Evolutionary conservation across 1,140 invertebrate genomes (phyloP).

Genomic region (Ostrea edulis): DNA sequence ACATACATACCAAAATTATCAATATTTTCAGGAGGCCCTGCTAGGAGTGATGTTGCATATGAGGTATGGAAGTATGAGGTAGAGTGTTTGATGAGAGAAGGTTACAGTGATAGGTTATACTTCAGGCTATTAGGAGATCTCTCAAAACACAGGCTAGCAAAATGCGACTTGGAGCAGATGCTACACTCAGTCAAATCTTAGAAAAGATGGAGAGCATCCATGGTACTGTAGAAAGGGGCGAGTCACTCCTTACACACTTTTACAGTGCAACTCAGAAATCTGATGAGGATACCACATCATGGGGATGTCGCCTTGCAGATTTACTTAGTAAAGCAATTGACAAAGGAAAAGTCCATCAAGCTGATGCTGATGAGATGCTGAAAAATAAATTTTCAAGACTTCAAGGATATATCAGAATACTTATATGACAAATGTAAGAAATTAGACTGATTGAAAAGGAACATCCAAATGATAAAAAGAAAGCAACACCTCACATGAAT

Average conservation of each 20-base stretch:
- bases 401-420: background rate
- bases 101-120: background rate
- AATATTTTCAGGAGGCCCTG: background rate
- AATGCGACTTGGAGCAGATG: constrained; percentile 47
- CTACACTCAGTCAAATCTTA: background rate
- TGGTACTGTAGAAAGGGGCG: constrained; percentile 38
- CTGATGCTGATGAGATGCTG: background rate
- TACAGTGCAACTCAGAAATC: constrained; percentile 49
- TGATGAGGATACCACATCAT: constrained; percentile 34
- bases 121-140: constrained; percentile 43
- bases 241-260: constrained; percentile 48
- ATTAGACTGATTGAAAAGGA: constrained; percentile 36
- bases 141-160: constrained; percentile 45
- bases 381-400: background rate
- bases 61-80: constrained; percentile 41
- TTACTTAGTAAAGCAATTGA: constrained; percentile 43
- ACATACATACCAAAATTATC: constrained; percentile 4
- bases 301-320: constrained; percentile 52
- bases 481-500: background rate
- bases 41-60: background rate
- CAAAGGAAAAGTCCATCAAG: background rate
- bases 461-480: background rate
- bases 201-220: constrained; percentile 53
- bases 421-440: background rate
- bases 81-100: constrained; percentile 6